Evolutionary conservation across 1,140 invertebrate species (phyloP), one percentile per base, ranked within the genome.

Genomic region (Aplysia californica): DNA sequence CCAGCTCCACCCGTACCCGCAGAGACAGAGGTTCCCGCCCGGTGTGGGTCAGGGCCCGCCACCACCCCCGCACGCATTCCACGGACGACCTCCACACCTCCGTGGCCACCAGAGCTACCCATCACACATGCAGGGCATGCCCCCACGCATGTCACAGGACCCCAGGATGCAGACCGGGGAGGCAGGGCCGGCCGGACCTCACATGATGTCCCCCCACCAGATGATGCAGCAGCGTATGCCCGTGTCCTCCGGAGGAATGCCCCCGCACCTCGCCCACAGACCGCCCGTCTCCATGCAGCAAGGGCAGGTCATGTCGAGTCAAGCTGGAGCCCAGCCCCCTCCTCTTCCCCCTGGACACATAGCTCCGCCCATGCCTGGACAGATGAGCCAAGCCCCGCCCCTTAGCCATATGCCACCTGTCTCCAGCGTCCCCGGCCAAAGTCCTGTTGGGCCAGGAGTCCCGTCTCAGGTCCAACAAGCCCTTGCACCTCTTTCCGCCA

Each of bases 21-120:
- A 41, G 20, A 69, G 67, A 41, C 72, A 75, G 36, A 41, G 61
- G 31, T 66, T 75, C 31, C 59, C 72, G 2, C 61, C 39, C n/a
- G 72, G 72, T 23, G 35, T 66, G 23, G 41, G 31, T 23, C 10
- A 10, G 6, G 18, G 29, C 10, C 10, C 58, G 6, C 18, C 29
- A 6, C 36, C 44, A 31, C 0, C 26, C 2, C 59, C 23, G 44
- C 36, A 44, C 38, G 26, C 23, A 3, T 72, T 61, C 61, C 70
- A 72, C 33, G 56, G 35, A 23, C 50, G 70, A 39, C 72, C 72
- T 23, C 72, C 72, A 15, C 72, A 65, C n/a, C 39, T 66, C 5
- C n/a, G 31, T 15, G 55, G 35, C 5, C 69, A 79, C 36, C 41
- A 56, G 33, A 59, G 58, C 35, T 66, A 76, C n/a, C 68, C 67